phyloP scores from a whole-genome alignment of 2,797 vertebrate species.

The Iguana delicatissima region DNA sequence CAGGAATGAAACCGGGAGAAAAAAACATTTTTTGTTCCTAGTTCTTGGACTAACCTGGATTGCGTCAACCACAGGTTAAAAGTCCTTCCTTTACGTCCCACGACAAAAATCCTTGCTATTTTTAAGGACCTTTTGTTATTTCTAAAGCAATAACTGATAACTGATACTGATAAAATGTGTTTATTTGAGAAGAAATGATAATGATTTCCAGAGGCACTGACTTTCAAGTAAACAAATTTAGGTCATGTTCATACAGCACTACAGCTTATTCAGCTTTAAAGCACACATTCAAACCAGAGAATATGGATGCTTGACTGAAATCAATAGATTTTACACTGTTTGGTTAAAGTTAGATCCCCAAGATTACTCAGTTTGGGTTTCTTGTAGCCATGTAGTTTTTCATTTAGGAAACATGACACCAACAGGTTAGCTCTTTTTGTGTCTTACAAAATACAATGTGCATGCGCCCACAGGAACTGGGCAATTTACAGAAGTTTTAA shows the following conservation, averaged over 20 bases:
- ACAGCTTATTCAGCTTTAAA: background rate
- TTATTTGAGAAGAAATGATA: background rate
- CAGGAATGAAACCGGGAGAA: too few relatives aligned
- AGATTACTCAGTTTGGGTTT: too few relatives aligned
- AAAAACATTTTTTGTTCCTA: too few relatives aligned
- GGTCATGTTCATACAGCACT: background rate
- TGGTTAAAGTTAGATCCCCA: too few relatives aligned
- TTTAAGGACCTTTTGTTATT: background rate
- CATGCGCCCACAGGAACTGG: too few relatives aligned
- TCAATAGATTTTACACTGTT: too few relatives aligned
- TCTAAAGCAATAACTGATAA: background rate
- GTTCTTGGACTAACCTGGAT: too few relatives aligned
- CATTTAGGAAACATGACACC: background rate
- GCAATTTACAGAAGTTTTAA: too few relatives aligned
- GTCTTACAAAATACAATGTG: too few relatives aligned
- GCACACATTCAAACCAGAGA: background rate
- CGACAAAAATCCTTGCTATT: background rate
- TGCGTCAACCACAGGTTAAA: too few relatives aligned
- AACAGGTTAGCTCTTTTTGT: too few relatives aligned
- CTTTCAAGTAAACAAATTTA: background rate
- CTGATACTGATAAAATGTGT: background rate
- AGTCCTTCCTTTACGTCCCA: too few relatives aligned
- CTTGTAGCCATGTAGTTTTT: background rate
- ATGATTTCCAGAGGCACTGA: background rate
- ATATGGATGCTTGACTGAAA: background rate